Evolutionary conservation across 2,113 vertebrate species (phyloP).

Genomic region (Casuarius casuarius): DNA sequence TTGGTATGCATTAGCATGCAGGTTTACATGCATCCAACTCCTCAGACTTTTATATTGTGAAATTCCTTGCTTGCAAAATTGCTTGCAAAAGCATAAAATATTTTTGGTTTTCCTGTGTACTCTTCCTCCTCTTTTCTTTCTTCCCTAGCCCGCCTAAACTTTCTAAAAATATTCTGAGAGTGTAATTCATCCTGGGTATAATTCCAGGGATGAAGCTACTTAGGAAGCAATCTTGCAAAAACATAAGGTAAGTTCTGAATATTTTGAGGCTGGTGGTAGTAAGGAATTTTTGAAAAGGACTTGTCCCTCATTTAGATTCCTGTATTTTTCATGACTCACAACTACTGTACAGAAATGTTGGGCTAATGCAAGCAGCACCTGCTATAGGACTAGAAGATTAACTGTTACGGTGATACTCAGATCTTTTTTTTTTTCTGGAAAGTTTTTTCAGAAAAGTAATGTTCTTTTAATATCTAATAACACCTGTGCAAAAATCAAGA

Average conservation of each 20-base stretch:
- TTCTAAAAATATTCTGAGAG: constrained; percentile 63
- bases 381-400: neutral
- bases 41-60: neutral
- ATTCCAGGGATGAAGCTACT: constrained; percentile 16
- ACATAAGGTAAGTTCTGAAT: constrained; percentile 24
- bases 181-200: neutral
- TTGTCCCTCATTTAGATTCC: neutral
- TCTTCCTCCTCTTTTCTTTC: constrained; percentile 9
- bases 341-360: neutral
- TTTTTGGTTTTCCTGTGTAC: constrained; percentile 52
- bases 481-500: neutral
- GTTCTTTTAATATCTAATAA: neutral
- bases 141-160: constrained; percentile 44
- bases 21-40: neutral
- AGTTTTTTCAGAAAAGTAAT: neutral
- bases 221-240: neutral
- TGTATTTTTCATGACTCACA: neutral
- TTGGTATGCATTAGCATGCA: neutral
- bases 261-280: neutral
- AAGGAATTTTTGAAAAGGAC: neutral
- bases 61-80: constrained; percentile 33
- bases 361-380: neutral
- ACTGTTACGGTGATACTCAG: neutral
- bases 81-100: constrained; percentile 51
- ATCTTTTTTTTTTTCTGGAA: neutral